These are phyloP conservation scores for Champsocephalus esox DNA, from an alignment of 2,797 vertebrate species.

Conservation along the genomic window DNA sequence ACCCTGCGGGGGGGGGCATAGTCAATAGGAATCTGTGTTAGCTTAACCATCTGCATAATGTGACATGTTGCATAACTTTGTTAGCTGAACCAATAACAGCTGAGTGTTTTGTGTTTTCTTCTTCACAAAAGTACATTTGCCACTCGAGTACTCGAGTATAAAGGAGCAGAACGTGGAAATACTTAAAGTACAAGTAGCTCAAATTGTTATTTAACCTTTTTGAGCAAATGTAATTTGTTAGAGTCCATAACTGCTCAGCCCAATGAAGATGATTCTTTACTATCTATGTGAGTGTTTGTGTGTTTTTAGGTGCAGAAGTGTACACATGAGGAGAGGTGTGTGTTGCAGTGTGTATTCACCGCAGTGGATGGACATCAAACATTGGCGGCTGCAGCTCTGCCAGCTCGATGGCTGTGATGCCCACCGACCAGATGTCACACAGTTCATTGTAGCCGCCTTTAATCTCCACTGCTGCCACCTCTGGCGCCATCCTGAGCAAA, in stretches of 20 bases:
- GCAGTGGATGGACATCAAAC: constrained; percentile 91
- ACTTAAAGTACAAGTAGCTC: too few relatives aligned
- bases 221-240: too few relatives aligned
- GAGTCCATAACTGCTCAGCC: too few relatives aligned
- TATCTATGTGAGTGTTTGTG: neutral
- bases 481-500: constrained; percentile 91
- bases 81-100: neutral
- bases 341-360: constrained; percentile 73
- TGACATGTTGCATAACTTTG: neutral
- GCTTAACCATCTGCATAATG: neutral
- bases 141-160: too few relatives aligned
- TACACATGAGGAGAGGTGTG: neutral
- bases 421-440: constrained; percentile 94
- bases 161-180: neutral
- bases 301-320: constrained; percentile 6
- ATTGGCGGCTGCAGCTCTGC: constrained; percentile 91
- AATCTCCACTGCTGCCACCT: constrained; percentile 93
- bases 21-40: constrained; percentile 1
- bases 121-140: neutral
- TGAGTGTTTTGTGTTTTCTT: neutral
- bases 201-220: too few relatives aligned
- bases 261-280: too few relatives aligned
- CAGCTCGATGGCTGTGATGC: constrained; percentile 93
- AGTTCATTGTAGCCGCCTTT: constrained; percentile 94
- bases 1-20: constrained; percentile 78